These are phyloP conservation scores for Sarcophaga peregrina DNA, from an alignment of 1,140 invertebrate species.

Conservation along the genomic window DNA sequence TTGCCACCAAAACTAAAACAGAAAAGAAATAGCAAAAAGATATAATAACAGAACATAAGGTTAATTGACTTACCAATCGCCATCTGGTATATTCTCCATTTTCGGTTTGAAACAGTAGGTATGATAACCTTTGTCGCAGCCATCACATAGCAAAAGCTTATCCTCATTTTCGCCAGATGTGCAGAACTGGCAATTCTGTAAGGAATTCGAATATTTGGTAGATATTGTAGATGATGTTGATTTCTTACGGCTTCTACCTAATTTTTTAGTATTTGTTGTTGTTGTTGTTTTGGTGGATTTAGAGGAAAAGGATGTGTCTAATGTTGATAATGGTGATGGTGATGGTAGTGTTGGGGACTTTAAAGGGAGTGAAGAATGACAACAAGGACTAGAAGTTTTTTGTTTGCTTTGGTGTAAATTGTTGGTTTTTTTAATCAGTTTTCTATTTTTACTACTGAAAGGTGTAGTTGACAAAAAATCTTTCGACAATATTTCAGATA, in stretches of 20 bases:
- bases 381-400: not conserved
- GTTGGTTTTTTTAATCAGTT: not conserved
- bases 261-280: constrained; percentile 47
- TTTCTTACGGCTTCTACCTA: constrained; percentile 49
- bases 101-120: constrained; percentile 98
- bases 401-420: constrained; percentile 24
- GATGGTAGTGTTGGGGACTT: no score
- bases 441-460: not conserved
- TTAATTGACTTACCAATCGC: constrained; percentile 84
- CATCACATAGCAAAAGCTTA: constrained; percentile 93
- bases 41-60: not conserved
- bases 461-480: not conserved
- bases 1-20: constrained; percentile 12
- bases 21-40: not conserved
- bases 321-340: not conserved
- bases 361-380: no score
- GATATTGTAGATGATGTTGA: constrained; percentile 59
- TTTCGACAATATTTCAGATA: not conserved
- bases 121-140: constrained; percentile 97
- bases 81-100: constrained; percentile 95
- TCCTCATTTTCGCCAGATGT: constrained; percentile 96
- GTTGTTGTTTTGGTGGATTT: constrained; percentile 33
- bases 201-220: constrained; percentile 67
- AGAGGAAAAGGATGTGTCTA: not conserved
- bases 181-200: constrained; percentile 97